Conservation (phyloP, 2,113 vertebrate genomes). For the Burhinus bistriatus region DNA sequence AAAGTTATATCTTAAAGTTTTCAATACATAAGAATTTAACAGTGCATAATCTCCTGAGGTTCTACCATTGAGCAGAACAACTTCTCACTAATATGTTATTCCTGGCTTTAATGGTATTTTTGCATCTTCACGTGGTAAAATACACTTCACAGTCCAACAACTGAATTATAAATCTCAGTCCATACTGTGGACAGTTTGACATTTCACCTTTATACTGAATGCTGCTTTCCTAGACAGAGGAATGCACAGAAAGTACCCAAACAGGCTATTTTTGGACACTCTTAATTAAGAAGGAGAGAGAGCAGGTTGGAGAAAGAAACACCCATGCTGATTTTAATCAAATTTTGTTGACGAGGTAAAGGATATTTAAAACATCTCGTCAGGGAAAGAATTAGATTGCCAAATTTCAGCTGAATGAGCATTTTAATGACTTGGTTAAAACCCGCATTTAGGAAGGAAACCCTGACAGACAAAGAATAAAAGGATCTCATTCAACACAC, state of each 20-base stretch:
- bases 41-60: background rate
- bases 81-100: background rate
- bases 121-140: background rate
- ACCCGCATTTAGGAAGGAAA: background rate
- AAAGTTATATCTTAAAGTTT: background rate
- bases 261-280: background rate
- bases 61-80: background rate
- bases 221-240: background rate
- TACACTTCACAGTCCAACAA: background rate
- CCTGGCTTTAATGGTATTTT: background rate
- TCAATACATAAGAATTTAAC: background rate
- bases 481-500: background rate
- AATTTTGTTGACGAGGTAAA: constrained; percentile 20
- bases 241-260: background rate
- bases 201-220: background rate
- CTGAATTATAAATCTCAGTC: background rate
- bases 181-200: background rate
- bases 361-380: constrained; percentile 6
- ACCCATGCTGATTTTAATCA: constrained; percentile 26
- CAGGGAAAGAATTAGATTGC: background rate
- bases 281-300: background rate
- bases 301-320: background rate
- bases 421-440: background rate
- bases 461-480: background rate
- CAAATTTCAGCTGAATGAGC: constrained; percentile 2